These are phyloP conservation scores for Abscondita cerata DNA, from an alignment of 2,888 invertebrate species.

Conservation along the genomic window DNA sequence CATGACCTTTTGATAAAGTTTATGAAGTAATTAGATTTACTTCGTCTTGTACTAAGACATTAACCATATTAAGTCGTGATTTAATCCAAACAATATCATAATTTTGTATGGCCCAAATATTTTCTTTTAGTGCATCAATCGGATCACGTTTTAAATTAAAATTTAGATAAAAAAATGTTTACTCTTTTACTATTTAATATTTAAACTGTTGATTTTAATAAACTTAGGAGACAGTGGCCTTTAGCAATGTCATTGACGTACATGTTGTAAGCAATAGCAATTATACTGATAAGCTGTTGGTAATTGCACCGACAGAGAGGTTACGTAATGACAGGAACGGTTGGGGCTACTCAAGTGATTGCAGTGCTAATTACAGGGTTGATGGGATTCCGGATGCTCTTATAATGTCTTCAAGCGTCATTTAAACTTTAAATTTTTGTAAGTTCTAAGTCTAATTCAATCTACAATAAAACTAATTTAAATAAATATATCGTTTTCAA, in stretches of 20 bases:
- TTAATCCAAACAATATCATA: too few relatives aligned
- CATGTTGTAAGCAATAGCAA: constrained; percentile 30
- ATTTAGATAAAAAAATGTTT: too few relatives aligned
- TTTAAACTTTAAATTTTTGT: constrained; percentile 21
- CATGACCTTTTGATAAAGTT: too few relatives aligned
- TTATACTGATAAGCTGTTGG: constrained; percentile 33
- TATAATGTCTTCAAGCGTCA: constrained; percentile 41
- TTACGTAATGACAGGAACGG: constrained; percentile 34
- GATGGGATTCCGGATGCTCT: constrained; percentile 44
- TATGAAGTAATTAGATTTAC: too few relatives aligned
- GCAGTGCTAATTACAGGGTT: constrained; percentile 44
- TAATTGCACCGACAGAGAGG: constrained; percentile 27
- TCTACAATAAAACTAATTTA: too few relatives aligned
- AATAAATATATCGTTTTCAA: too few relatives aligned
- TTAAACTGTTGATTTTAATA: background rate
- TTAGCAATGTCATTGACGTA: constrained; percentile 21
- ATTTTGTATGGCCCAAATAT: too few relatives aligned
- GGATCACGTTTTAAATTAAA: too few relatives aligned
- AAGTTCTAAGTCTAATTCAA: background rate
- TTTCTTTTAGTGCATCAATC: too few relatives aligned
- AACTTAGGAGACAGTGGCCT: background rate
- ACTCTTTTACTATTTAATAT: too few relatives aligned
- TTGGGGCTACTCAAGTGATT: constrained; percentile 43
- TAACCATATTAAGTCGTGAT: too few relatives aligned
- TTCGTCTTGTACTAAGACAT: too few relatives aligned